Percentiles rank a stretch among this genome's conserved stretches.
Conservation (phyloP, 2,797 vertebrate genomes). For the Muraenolepis orangiensis region DNA sequence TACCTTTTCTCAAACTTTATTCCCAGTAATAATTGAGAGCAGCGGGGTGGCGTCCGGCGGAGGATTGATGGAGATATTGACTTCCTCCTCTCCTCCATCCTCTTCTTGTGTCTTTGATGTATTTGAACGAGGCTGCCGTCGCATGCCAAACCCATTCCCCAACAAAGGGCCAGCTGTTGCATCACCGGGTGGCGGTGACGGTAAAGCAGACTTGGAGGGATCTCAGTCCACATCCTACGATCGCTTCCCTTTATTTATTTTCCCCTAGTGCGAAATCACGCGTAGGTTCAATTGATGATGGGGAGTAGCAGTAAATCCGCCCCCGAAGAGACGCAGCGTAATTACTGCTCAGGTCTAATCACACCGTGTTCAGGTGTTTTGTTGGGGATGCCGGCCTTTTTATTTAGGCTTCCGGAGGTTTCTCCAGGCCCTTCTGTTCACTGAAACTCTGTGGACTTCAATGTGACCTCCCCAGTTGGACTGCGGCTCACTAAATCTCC, state of each 20-base stretch:
- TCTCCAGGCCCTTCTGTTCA: neutral
- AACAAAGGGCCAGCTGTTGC: slow-evolving; percentile 42
- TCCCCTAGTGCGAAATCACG: neutral
- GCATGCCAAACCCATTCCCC: slow-evolving; percentile 27
- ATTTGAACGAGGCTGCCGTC: slow-evolving; percentile 43
- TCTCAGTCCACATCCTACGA: slow-evolving; percentile 5
- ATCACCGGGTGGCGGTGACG: slow-evolving; percentile 26
- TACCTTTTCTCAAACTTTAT: neutral
- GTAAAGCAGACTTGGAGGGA: slow-evolving; percentile 24
- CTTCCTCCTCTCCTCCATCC: slow-evolving; percentile 30
- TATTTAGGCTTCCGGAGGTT: neutral
- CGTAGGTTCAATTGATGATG: neutral
- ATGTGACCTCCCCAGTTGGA: neutral
- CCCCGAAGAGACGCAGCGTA: neutral
- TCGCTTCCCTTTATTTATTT: neutral
- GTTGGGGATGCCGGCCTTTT: neutral
- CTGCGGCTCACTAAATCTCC: neutral
- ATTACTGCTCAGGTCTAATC: neutral
- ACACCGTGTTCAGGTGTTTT: neutral
- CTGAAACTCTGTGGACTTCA: neutral
- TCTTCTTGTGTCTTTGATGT: slow-evolving; percentile 37
- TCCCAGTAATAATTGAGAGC: slow-evolving; percentile 53
- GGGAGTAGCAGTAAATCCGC: neutral
- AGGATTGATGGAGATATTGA: slow-evolving; percentile 18
- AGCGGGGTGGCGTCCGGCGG: slow-evolving; percentile 31